Evolutionary conservation across 37 sponge, comb jelly and placozoan genomes (phyloP), one percentile per base, ranked within the genome.

Genomic region (Crambe crambe): DNA sequence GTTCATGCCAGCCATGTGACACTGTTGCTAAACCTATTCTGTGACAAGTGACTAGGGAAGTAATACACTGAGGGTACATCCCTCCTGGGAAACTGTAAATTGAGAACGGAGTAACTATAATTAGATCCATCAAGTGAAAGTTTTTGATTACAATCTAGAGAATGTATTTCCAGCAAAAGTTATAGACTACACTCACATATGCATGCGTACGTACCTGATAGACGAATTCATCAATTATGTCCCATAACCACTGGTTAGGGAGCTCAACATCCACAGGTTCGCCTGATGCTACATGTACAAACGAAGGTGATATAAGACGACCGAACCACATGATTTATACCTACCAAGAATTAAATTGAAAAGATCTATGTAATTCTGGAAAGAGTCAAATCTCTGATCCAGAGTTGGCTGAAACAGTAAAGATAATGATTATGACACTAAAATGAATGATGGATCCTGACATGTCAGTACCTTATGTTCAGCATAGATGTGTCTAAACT

Each of bases 161-260:
- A n/a, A n/a, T n/a, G n/a, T n/a, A n/a, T n/a, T n/a, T n/a, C n/a
- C n/a, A n/a, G n/a, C n/a, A n/a, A n/a, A n/a, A n/a, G n/a, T n/a
- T n/a, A n/a, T n/a, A n/a, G n/a, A n/a, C n/a, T n/a, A n/a, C n/a
- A n/a, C n/a, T n/a, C n/a, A n/a, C n/a, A n/a, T n/a, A n/a, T n/a
- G n/a, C n/a, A n/a, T n/a, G n/a, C n/a, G 12, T 47, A 47, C 51
- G 12, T 43, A 91, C 92, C 80, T 98, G 99, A 58, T 98, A 93
- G 9, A 98, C 78, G 59, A 98, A 98, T 65, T 96, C 99, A 39
- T 96, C 96, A 35, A 98, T 87, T 44, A 98, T 98, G 81, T 98
- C 96, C 99, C 99, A 98, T 32, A 98, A 78, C 99, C 99, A 98
- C 74, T 96, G 89, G 62, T 91, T 87, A 29, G 99, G 99, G 38